phyloP scores from a whole-genome alignment of 92 coral and sea anemone species.

The Heliopora coerulea region DNA sequence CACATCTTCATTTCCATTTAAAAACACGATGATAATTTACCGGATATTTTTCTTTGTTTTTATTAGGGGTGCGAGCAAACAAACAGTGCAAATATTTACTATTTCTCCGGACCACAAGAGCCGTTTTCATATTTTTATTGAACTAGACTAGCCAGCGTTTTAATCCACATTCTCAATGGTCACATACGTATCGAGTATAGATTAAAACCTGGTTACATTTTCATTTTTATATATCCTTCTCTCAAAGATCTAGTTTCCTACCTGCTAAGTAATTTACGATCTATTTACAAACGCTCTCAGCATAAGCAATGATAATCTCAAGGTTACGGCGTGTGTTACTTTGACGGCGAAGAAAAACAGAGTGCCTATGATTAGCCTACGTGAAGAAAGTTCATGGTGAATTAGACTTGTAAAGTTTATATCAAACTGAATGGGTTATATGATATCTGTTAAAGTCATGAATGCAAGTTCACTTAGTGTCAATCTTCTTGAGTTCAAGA shows the following conservation, averaged over 20 bases:
- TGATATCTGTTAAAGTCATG: conserved; percentile 16
- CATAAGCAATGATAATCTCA: conserved; percentile 22
- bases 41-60: conserved; percentile 22
- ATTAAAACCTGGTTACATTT: not conserved
- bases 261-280: conserved; percentile 13
- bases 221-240: not conserved
- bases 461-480: conserved; percentile 33
- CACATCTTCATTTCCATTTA: not conserved
- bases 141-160: conserved; percentile 24
- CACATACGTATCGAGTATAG: not conserved
- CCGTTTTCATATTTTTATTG: conserved; percentile 32
- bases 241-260: conserved; percentile 10
- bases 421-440: conserved; percentile 36
- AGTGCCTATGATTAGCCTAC: conserved; percentile 11
- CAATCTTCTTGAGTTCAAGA: conserved; percentile 40
- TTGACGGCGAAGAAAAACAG: conserved; percentile 13
- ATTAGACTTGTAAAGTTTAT: conserved; percentile 27
- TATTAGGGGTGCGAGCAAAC: conserved; percentile 18
- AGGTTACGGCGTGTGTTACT: conserved; percentile 13
- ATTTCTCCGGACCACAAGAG: not conserved
- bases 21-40: not conserved
- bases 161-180: not conserved
- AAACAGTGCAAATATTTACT: conserved; percentile 18
- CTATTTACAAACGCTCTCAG: conserved; percentile 44
- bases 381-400: conserved; percentile 30